Conservation (phyloP, 1,140 invertebrate genomes). For the Propsilocerus akamusi region DNA sequence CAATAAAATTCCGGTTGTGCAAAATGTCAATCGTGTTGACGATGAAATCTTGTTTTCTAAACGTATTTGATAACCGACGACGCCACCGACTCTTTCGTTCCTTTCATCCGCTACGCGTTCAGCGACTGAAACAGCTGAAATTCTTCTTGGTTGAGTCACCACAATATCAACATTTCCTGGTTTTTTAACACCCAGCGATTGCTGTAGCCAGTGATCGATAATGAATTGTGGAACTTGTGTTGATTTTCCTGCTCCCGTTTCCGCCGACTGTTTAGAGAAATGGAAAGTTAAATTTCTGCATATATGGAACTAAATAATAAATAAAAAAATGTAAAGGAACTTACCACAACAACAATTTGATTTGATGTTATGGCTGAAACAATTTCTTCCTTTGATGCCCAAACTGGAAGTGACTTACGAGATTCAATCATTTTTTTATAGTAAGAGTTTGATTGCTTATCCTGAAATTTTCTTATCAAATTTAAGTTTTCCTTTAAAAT, state of each 20-base stretch:
- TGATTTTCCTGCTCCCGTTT: constrained; percentile 78
- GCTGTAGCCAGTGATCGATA: constrained; percentile 50
- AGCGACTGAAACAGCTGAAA: constrained; percentile 83
- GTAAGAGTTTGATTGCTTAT: constrained; percentile 32
- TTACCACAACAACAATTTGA: constrained; percentile 26
- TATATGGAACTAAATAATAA: not conserved
- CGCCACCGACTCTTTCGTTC: constrained; percentile 57
- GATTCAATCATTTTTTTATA: constrained; percentile 42
- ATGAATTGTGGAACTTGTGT: constrained; percentile 87
- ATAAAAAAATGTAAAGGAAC: not conserved
- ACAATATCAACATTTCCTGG: constrained; percentile 37
- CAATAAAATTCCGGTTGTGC: constrained; percentile 79
- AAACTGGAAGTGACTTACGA: constrained; percentile 45
- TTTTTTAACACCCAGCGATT: constrained; percentile 9
- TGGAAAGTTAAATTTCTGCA: too few relatives aligned
- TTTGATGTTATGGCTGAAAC: constrained; percentile 30
- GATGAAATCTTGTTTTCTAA: constrained; percentile 56
- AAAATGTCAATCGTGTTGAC: constrained; percentile 68
- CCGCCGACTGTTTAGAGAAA: too few relatives aligned
- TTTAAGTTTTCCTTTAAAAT: constrained; percentile 35
- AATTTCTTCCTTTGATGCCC: constrained; percentile 41
- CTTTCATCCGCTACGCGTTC: constrained; percentile 79
- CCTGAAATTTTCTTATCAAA: constrained; percentile 34
- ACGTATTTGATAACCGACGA: constrained; percentile 72
- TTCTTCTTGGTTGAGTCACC: constrained; percentile 80